Percentiles rank a stretch among this genome's conserved stretches.
Evolutionary conservation across 2,888 invertebrate genomes (phyloP).

Genomic region (Drosophila tanythrix): DNA sequence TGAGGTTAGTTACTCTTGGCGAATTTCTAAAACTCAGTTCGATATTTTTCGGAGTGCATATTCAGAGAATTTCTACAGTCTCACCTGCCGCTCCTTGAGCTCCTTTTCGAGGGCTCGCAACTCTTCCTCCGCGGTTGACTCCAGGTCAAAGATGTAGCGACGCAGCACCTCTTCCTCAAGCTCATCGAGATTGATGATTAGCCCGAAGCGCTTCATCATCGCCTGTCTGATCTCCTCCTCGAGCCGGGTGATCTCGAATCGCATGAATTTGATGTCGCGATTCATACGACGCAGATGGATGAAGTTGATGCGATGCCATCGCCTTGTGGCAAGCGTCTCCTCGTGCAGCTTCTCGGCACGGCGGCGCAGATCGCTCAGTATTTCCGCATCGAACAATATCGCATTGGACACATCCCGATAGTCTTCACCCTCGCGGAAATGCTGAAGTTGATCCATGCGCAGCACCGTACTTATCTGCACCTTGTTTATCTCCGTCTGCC

Average conservation of each 20-base stretch:
- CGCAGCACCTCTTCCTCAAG: constrained; percentile 87
- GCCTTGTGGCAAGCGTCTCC: constrained; percentile 88
- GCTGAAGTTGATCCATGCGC: constrained; percentile 89
- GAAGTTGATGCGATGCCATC: constrained; percentile 88
- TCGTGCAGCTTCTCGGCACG: constrained; percentile 88
- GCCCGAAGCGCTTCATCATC: constrained; percentile 87
- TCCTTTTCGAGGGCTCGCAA: constrained; percentile 85
- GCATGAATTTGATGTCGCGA: constrained; percentile 89
- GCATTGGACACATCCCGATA: constrained; percentile 85
- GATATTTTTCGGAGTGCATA: too few species aligned
- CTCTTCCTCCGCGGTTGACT: constrained; percentile 85
- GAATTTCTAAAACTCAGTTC: too few species aligned
- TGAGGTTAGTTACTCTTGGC: too few species aligned
- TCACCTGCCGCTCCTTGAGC: constrained; percentile 83
- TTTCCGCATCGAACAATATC: constrained; percentile 88
- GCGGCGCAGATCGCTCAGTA: constrained; percentile 87
- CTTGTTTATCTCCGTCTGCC: constrained; percentile 91
- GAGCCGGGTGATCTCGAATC: constrained; percentile 86
- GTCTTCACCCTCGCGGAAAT: constrained; percentile 86
- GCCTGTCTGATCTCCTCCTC: constrained; percentile 86
- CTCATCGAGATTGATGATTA: constrained; percentile 86
- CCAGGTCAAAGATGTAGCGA: constrained; percentile 86
- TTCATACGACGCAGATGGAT: constrained; percentile 90
- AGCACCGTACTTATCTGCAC: constrained; percentile 89
- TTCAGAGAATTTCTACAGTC: not conserved